Conservation (phyloP, 2,888 invertebrate genomes). For the Seladonia tumulorum region DNA sequence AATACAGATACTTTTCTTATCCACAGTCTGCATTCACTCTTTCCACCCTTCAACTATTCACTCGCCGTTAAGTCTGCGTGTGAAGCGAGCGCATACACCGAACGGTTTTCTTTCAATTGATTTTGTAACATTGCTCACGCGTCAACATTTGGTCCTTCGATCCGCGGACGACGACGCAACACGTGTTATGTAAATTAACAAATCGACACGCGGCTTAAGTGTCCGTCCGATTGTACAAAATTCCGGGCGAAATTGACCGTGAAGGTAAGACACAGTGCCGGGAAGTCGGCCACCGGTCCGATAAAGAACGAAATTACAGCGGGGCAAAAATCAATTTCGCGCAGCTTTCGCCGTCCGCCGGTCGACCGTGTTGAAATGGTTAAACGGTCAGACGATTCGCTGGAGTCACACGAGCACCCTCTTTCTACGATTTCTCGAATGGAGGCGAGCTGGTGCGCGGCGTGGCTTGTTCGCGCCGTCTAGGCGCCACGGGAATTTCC, state of each 20-base stretch:
- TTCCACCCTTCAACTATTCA: too few species aligned
- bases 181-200: too few species aligned
- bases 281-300: background rate
- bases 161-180: too few species aligned
- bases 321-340: constrained; percentile 28
- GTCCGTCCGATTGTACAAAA: too few species aligned
- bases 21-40: too few species aligned
- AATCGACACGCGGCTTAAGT: too few species aligned
- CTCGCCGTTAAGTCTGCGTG: too few species aligned
- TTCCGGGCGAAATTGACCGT: background rate
- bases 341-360: background rate
- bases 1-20: too few species aligned
- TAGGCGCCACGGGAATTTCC: constrained; percentile 20
- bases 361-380: constrained; percentile 7
- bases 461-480: constrained; percentile 10
- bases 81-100: too few species aligned
- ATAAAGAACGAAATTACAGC: constrained; percentile 5
- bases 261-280: background rate
- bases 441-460: background rate
- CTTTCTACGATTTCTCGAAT: background rate
- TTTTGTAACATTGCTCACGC: too few species aligned
- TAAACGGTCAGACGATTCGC: constrained; percentile 24
- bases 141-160: too few species aligned
- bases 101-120: too few species aligned
- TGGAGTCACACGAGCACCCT: constrained; percentile 5